Evolutionary conservation across 2,888 invertebrate genomes (phyloP), one percentile per base, ranked within the genome.

Genomic region (Phania funesta): DNA sequence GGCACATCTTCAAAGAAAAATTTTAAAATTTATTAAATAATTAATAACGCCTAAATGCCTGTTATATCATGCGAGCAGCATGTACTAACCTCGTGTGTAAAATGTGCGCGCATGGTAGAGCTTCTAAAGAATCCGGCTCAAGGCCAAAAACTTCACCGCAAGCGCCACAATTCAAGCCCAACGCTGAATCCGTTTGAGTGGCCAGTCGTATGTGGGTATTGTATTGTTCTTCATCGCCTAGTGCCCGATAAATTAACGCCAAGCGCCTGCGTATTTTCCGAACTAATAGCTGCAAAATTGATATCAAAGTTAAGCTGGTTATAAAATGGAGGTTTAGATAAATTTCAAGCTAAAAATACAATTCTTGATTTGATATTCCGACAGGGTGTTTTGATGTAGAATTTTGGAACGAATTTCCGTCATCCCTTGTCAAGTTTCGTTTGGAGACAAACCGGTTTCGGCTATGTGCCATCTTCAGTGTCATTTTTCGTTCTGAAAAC

Each of bases 51-150:
- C 0, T n/a, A 22, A n/a, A 41, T 16, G 5, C 7, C n/a, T n/a
- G n/a, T n/a, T n/a, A n/a, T n/a, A n/a, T n/a, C n/a, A n/a, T n/a
- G n/a, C n/a, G n/a, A n/a, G n/a, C n/a, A n/a, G n/a, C n/a, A n/a
- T n/a, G 13, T 20, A 35, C 56, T 77, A 90, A 96, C 96, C 95
- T 94, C 50, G 96, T 94, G 88, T 97, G 97, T 58, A 97, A 93
- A 85, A 97, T 96, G 89, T 97, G 97, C 3, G 96, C 95, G 91
- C 97, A 97, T 2, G 96, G 96, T 84, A 97, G 91, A 16, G 96
- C 95, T 85, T 97, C 96, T 50, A 97, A 92, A 16, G 94, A 93
- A 86, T 94, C 94, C 0, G 94, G 93, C 85, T 95, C 94, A 75
- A 94, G 91, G 2, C 95, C 95, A 84, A 97, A 94, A 1, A 95